Evolutionary conservation across 1,140 invertebrate genomes (phyloP), one percentile per base, ranked within the genome.

Genomic region (Asobara japonica): DNA sequence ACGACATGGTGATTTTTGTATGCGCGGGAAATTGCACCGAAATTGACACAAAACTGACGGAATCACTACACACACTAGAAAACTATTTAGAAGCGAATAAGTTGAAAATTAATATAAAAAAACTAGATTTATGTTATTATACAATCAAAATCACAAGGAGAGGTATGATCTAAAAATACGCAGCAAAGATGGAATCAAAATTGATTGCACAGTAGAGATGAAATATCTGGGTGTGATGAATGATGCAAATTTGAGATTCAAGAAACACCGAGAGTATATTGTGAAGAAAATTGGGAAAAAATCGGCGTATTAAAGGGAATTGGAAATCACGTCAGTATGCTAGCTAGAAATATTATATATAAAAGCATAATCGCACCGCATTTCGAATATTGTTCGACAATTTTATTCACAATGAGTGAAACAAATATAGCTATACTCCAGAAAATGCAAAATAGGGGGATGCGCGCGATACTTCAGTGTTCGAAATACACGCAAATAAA

Each of bases 1-100:
- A 76, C 25, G 74, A 76, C 67, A 71, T 65, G 0, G 11, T 73
- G 10, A 33, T 76, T 10, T 74, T 65, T 56, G 16, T 71, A 1
- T 22, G 27, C 1, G 20, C 3, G 1, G 62, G 68, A n/a, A 13
- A 71, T 36, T 36, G 69, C 36, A 3, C 7, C 29, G 3, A 25
- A 65, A 48, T 16, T 65, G 60, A 71, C 48, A 22, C 4, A 65
- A 65, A 27, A 22, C 8, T 71, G 20, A 48, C 41, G 10, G 0
- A 1, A n/a, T 20, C 27, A 8, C 20, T 71, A 13, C 18, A 71
- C 0, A 71, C 20, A 27, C 11, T 65, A 27, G 36, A 31, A n/a
- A 30, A 18, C 3, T 71, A 41, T 18, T 48, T 71, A 71, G 41
- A 51, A 41, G 31, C 29, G 5, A 45, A 71, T 51, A 13, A 41